Percentiles rank a stretch among this genome's conserved stretches.
These are phyloP conservation scores for Naja naja DNA, from an alignment of 2,113 vertebrate genomes.

Conservation along the genomic window DNA sequence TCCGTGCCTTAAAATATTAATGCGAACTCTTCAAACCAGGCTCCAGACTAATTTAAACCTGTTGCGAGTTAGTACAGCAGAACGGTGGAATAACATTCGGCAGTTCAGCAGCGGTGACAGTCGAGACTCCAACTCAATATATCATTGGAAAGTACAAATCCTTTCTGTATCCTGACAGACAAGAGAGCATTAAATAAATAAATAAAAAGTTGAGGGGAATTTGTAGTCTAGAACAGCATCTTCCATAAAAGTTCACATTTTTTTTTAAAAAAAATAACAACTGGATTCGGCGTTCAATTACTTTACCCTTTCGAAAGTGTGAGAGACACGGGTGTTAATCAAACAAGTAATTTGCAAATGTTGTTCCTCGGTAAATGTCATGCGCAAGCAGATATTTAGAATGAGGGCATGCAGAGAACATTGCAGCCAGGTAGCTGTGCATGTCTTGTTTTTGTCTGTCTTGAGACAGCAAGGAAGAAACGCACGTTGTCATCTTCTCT, in stretches of 20 bases:
- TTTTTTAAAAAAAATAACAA: conserved; percentile 1
- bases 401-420: conserved; percentile 66
- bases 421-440: conserved; percentile 53
- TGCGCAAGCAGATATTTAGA: conserved; percentile 72
- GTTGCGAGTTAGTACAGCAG: not conserved
- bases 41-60: not conserved
- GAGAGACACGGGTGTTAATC: conserved; percentile 78
- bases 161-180: not conserved
- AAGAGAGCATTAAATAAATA: conserved; percentile 52
- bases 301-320: conserved; percentile 71
- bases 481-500: not conserved
- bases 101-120: not conserved
- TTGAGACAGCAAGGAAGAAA: conserved; percentile 15
- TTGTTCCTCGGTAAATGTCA: conserved; percentile 80
- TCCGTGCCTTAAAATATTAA: not conserved
- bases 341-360: conserved; percentile 82
- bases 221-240: conserved; percentile 57
- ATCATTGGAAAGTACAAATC: not conserved
- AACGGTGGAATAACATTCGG: not conserved
- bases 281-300: conserved; percentile 75
- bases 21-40: not conserved
- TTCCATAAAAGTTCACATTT: conserved; percentile 70
- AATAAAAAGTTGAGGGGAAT: conserved; percentile 33
- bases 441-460: conserved; percentile 24
- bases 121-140: not conserved